These are phyloP conservation scores for Lycorma delicatula DNA, from an alignment of 1,140 invertebrate genomes.

Conservation along the genomic window DNA sequence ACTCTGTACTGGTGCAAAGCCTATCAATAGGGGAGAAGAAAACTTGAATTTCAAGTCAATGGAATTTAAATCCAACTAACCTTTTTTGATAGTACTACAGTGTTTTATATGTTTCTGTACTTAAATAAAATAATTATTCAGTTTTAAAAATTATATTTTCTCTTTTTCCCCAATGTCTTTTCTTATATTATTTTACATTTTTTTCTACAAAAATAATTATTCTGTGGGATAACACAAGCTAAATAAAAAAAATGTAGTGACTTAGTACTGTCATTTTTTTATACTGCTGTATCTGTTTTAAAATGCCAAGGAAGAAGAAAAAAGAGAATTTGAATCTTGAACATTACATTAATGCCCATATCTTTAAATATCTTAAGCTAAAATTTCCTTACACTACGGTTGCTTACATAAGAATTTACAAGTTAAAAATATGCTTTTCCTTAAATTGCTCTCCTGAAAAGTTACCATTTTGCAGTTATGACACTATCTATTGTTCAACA, in stretches of 20 bases:
- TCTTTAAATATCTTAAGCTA: not conserved
- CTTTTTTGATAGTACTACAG: not conserved
- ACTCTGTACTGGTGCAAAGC: slow-evolving; percentile 4
- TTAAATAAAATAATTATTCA: not conserved
- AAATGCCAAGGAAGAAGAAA: not conserved
- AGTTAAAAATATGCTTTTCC: no score
- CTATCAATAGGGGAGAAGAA: not conserved
- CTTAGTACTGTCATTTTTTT: not conserved
- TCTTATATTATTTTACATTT: not conserved
- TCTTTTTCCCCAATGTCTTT: not conserved
- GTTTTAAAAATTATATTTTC: no score
- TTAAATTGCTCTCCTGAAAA: no score
- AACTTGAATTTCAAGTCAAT: not conserved
- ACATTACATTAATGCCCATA: not conserved
- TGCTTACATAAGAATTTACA: not conserved
- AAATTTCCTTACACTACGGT: not conserved
- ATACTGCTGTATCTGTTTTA: slow-evolving; percentile 8
- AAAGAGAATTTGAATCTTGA: not conserved
- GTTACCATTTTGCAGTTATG: no score
- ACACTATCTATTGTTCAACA: no score
- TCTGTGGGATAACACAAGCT: not conserved
- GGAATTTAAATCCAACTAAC: not conserved
- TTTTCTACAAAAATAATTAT: not conserved
- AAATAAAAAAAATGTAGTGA: not conserved
- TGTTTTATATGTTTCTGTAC: not conserved